These are phyloP conservation scores for Malacosoma neustria DNA, from an alignment of 2,888 invertebrate species.

Conservation along the genomic window DNA sequence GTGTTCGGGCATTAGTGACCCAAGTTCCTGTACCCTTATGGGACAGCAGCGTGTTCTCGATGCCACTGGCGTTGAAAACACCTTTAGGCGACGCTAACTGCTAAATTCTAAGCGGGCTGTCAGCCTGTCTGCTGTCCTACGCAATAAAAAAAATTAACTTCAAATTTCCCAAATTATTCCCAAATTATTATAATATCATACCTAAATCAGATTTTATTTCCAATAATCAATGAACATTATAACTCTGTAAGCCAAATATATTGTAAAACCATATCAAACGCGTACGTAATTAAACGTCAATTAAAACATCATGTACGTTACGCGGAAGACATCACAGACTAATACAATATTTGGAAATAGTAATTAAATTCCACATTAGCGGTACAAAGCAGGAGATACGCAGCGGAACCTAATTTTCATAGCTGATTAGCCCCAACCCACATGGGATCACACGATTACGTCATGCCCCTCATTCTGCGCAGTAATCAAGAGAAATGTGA, in stretches of 20 bases:
- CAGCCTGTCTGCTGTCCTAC: too few relatives aligned
- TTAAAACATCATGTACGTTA: conserved; percentile 44
- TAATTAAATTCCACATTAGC: conserved; percentile 70
- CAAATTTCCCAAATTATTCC: not conserved
- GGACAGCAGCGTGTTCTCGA: too few relatives aligned
- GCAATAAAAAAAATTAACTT: too few relatives aligned
- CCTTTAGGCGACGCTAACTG: too few relatives aligned
- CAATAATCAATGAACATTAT: not conserved
- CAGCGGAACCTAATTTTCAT: conserved; percentile 72
- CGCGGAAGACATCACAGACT: conserved; percentile 33
- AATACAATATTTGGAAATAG: conserved; percentile 62
- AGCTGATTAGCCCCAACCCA: conserved; percentile 71
- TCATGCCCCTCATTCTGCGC: conserved; percentile 30
- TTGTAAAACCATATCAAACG: not conserved
- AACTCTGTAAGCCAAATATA: not conserved
- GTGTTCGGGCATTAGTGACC: too few relatives aligned
- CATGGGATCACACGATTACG: conserved; percentile 56
- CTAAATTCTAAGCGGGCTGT: too few relatives aligned
- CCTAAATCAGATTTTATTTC: not conserved
- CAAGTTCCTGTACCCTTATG: too few relatives aligned
- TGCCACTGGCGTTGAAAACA: too few relatives aligned
- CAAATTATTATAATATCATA: not conserved
- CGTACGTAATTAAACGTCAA: conserved; percentile 21
- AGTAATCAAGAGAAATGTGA: conserved; percentile 2
- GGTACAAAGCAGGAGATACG: conserved; percentile 65